Conservation (phyloP, 37 sponge, comb jelly and placozoan genomes). For the Cliona cf. orientalis region DNA sequence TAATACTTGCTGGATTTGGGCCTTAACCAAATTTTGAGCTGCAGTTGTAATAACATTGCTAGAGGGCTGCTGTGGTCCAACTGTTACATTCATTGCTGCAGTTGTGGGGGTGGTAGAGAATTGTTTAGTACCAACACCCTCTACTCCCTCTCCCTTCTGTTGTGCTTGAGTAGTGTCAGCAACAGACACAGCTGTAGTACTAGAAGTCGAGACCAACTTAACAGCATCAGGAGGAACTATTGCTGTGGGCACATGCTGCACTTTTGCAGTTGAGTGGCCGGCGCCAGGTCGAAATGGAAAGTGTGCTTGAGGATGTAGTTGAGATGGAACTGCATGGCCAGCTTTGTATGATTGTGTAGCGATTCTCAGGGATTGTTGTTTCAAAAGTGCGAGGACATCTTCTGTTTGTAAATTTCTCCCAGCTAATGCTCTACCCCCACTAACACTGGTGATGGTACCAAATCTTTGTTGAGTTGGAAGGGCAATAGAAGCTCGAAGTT, state of each 20-base stretch:
- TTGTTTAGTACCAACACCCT: neutral
- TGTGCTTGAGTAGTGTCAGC: conserved; percentile 5
- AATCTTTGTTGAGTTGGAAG: conserved; percentile 39
- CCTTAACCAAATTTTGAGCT: neutral
- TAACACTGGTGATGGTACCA: neutral
- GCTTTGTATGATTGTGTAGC: conserved; percentile 11
- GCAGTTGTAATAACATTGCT: neutral
- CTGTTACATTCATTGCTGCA: neutral
- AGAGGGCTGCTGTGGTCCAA: neutral
- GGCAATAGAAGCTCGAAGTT: conserved; percentile 37
- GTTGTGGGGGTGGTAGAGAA: neutral
- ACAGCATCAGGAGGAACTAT: neutral
- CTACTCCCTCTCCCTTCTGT: conserved; percentile 9
- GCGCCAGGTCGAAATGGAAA: neutral
- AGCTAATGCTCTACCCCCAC: conserved; percentile 9
- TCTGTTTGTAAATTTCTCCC: conserved; percentile 53
- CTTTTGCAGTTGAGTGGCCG: neutral
- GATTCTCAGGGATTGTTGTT: conserved; percentile 64
- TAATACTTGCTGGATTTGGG: neutral
- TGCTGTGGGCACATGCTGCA: neutral
- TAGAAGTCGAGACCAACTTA: neutral
- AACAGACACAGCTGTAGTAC: neutral
- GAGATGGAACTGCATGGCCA: neutral
- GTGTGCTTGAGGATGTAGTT: neutral
- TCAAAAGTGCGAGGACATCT: conserved; percentile 69